A percentile compares a stretch with the other conserved stretches of the same genome.
These are phyloP conservation scores for Scaptomyza hsui DNA, from an alignment of 1,140 invertebrate species.

Conservation along the genomic window DNA sequence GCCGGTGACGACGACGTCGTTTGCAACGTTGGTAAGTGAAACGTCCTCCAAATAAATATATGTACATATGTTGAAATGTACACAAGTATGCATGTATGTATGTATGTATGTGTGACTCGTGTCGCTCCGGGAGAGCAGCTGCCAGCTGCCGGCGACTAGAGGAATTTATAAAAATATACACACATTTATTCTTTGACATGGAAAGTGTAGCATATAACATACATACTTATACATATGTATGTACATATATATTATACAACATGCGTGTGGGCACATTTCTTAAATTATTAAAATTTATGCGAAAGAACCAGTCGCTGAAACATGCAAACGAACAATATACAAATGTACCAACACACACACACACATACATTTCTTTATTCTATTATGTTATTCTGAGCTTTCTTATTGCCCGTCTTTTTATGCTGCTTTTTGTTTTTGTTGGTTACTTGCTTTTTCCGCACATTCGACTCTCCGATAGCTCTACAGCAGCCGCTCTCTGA, in stretches of 20 bases:
- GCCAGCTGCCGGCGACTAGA: constrained; percentile 34
- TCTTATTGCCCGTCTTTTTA: constrained; percentile 24
- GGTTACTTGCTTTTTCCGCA: constrained; percentile 5
- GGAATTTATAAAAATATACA: constrained; percentile 66
- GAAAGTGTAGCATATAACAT: constrained; percentile 10
- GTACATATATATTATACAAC: constrained; percentile 12
- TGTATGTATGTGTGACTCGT: constrained; percentile 9
- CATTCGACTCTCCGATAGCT: constrained; percentile 2
- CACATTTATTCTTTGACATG: constrained; percentile 48
- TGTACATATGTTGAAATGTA: constrained; percentile 1
- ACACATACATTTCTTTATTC: constrained; percentile 15
- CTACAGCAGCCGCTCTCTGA: background rate
- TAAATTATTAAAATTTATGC: constrained; percentile 53
- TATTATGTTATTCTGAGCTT: constrained; percentile 26
- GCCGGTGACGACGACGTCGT: constrained; percentile 59
- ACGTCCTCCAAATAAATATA: constrained; percentile 27
- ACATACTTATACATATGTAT: constrained; percentile 12
- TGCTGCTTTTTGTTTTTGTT: constrained; percentile 32
- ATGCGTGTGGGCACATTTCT: constrained; percentile 34
- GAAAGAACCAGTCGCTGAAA: constrained; percentile 7
- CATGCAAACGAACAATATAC: constrained; percentile 17
- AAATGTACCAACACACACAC: background rate
- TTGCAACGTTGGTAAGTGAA: constrained; percentile 59
- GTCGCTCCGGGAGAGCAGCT: constrained; percentile 63
- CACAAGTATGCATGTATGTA: constrained; percentile 4